phyloP scores from a whole-genome alignment of 2,888 invertebrate genomes.

The Dynastes maya region DNA sequence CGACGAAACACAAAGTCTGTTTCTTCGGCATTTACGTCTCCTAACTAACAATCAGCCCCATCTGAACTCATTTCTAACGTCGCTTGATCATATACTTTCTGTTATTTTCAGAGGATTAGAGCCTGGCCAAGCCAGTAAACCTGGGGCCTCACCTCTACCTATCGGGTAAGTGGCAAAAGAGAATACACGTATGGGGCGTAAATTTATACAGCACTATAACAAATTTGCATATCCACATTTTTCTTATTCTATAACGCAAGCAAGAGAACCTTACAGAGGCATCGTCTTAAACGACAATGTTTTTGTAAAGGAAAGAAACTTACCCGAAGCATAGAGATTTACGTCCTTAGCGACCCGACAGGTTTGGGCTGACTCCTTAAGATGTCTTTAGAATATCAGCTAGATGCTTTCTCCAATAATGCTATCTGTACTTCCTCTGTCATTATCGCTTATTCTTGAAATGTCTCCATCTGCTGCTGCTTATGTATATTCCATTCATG shows the following conservation, averaged over 20 bases:
- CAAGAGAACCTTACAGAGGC: constrained; percentile 3
- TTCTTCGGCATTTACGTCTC: constrained; percentile 11
- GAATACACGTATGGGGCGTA: constrained; percentile 40
- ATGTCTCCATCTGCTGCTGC: constrained; percentile 1
- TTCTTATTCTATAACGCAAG: background rate
- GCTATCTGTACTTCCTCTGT: background rate
- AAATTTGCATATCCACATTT: background rate
- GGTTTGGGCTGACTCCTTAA: constrained; percentile 55
- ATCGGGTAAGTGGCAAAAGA: constrained; percentile 73
- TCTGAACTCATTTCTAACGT: constrained; percentile 50
- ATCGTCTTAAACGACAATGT: constrained; percentile 7
- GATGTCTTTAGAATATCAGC: constrained; percentile 22
- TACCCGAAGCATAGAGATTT: constrained; percentile 38
- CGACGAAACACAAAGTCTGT: constrained; percentile 12
- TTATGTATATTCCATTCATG: constrained; percentile 19
- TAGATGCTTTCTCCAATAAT: constrained; percentile 25
- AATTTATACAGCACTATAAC: constrained; percentile 37
- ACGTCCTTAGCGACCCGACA: constrained; percentile 57
- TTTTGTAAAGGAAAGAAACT: constrained; percentile 18
- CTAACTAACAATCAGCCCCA: constrained; percentile 47
- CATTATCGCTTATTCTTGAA: constrained; percentile 27
- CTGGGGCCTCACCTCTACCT: constrained; percentile 74
- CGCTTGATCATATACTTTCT: constrained; percentile 52
- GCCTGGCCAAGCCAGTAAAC: constrained; percentile 70
- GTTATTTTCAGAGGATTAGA: constrained; percentile 79